phyloP scores from a whole-genome alignment of 2,113 vertebrate species.

The Lepus timidus region DNA sequence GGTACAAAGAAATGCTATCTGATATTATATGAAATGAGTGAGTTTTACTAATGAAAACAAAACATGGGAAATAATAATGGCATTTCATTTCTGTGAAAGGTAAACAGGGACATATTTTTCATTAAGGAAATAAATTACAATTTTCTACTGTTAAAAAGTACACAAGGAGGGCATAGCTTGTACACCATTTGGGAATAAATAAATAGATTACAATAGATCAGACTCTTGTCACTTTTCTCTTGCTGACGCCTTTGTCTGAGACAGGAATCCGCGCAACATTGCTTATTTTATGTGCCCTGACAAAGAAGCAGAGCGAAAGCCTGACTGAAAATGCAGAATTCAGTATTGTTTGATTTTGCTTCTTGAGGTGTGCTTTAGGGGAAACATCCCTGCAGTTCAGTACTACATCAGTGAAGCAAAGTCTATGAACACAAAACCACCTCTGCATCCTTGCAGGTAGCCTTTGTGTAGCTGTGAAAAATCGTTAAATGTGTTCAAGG shows the following conservation, averaged over 20 bases:
- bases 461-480: conserved; percentile 26
- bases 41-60: background rate
- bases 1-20: conserved; percentile 23
- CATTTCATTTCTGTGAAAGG: background rate
- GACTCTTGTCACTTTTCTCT: background rate
- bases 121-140: background rate
- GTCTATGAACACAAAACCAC: background rate
- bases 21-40: background rate
- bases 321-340: background rate
- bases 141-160: background rate
- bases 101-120: background rate
- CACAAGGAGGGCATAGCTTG: background rate
- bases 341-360: conserved; percentile 14
- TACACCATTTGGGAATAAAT: background rate
- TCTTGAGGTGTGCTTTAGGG: background rate
- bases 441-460: background rate
- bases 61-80: background rate
- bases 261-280: background rate
- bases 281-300: background rate
- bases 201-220: background rate
- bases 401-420: conserved; percentile 26
- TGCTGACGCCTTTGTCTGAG: conserved; percentile 36
- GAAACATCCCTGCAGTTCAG: background rate
- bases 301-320: conserved; percentile 3
- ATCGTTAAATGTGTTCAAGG: conserved; percentile 44